Evolutionary conservation across 2,888 invertebrate species (phyloP).

Genomic region (Limnephilus marmoratus): DNA sequence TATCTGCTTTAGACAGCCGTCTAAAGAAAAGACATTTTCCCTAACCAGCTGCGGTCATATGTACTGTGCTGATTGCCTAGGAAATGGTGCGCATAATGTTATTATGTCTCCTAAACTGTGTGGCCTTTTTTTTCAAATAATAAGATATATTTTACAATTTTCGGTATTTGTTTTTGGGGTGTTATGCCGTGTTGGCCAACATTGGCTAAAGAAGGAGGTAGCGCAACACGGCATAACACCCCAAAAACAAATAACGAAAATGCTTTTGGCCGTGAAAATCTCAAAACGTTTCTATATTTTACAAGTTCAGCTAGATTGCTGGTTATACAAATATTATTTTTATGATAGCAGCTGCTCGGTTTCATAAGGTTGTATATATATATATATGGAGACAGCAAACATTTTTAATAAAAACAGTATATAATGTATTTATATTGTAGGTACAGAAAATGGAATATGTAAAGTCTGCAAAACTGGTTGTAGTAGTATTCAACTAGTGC

Average conservation of each 20-base stretch:
- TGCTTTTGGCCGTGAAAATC: no score
- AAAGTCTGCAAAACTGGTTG: conserved; percentile 74
- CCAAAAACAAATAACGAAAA: no score
- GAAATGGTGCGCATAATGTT: conserved; percentile 70
- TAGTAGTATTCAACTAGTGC: conserved; percentile 74
- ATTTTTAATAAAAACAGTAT: not conserved
- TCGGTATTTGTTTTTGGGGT: no score
- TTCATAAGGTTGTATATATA: not conserved
- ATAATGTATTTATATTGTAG: conserved; percentile 68
- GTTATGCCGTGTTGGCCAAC: no score
- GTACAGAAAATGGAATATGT: conserved; percentile 73
- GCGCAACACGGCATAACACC: no score
- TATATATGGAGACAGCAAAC: not conserved
- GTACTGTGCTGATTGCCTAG: conserved; percentile 76
- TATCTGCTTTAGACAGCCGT: conserved; percentile 75
- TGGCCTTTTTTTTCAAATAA: not conserved
- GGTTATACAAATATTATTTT: not conserved
- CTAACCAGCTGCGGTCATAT: conserved; percentile 77
- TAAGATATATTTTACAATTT: not conserved
- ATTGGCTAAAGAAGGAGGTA: no score
- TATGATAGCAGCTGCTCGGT: not conserved
- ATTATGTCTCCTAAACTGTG: not conserved
- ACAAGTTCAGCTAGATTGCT: not conserved
- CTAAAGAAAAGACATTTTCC: conserved; percentile 73
- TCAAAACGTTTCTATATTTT: no score